Evolutionary conservation across 2,113 vertebrate species (phyloP).

Genomic region (Tyrannus savana): DNA sequence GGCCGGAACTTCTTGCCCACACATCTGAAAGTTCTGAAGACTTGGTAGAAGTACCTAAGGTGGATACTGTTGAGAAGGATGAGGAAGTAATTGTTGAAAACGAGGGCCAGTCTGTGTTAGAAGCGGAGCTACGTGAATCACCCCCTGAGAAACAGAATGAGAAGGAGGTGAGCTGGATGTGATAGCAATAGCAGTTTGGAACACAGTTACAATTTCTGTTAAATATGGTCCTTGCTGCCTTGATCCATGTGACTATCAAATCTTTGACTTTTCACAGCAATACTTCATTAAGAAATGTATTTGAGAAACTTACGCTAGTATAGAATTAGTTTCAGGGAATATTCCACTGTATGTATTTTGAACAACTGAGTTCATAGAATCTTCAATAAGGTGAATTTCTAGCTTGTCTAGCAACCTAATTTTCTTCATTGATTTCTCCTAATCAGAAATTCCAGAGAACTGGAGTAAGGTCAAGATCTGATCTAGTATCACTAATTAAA

Average conservation of each 20-base stretch:
- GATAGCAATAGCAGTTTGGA: background rate
- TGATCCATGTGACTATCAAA: background rate
- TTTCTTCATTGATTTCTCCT: background rate
- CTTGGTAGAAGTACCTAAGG: slow-evolving; percentile 10
- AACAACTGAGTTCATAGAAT: background rate
- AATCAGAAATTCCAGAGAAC: background rate
- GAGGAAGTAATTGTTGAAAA: background rate
- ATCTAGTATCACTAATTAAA: background rate
- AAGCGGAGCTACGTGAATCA: background rate
- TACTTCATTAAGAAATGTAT: background rate
- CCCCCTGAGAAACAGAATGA: slow-evolving; percentile 60
- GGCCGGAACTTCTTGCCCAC: slow-evolving; percentile 7
- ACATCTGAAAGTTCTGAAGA: slow-evolving; percentile 58
- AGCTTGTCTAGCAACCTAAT: background rate
- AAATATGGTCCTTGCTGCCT: background rate
- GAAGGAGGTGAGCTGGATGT: slow-evolving; percentile 55
- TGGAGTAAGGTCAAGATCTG: background rate
- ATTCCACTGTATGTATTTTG: background rate
- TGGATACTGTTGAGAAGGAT: background rate
- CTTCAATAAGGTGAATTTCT: background rate
- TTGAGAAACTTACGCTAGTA: background rate
- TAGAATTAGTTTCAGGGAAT: background rate
- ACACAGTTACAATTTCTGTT: background rate
- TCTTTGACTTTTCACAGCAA: background rate
- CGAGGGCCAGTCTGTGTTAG: background rate